Evolutionary conservation across 1,140 invertebrate species (phyloP).

Genomic region (Mya arenaria): DNA sequence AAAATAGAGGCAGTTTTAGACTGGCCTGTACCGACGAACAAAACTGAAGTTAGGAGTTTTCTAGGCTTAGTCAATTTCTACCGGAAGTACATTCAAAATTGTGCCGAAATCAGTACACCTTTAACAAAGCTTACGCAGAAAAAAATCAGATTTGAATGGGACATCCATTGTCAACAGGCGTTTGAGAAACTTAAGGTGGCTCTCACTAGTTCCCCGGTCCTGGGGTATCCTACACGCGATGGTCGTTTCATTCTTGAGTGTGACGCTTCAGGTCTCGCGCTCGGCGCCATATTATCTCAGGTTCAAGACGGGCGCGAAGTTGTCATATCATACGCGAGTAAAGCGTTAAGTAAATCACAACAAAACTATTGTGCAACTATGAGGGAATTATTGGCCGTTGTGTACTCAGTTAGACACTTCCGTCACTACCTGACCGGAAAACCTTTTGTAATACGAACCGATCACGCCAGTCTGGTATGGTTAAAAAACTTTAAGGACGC

Average conservation of each 20-base stretch:
- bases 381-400: conserved; percentile 7
- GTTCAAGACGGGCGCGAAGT: conserved; percentile 45
- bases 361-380: conserved; percentile 33
- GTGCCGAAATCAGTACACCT: conserved; percentile 70
- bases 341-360: conserved; percentile 1
- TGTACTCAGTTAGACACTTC: conserved; percentile 13
- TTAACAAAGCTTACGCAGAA: conserved; percentile 8
- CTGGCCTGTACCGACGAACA: neutral
- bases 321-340: conserved; percentile 33
- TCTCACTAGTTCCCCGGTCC: conserved; percentile 35
- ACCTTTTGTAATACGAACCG: conserved; percentile 20
- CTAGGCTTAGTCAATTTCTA: conserved; percentile 82
- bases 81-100: conserved; percentile 76
- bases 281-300: conserved; percentile 46
- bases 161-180: neutral
- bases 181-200: conserved; percentile 56
- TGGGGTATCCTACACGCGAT: neutral
- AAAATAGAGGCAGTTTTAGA: neutral
- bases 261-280: neutral
- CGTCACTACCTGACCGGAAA: conserved; percentile 23
- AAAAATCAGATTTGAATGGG: conserved; percentile 11
- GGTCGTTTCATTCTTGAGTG: conserved; percentile 10
- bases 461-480: conserved; percentile 47
- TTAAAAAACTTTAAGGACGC: conserved; percentile 23
- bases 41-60: conserved; percentile 69